Evolutionary conservation across 2,113 vertebrate genomes (phyloP), one percentile per base, ranked within the genome.

Genomic region (Anarhynchus alexandrinus): DNA sequence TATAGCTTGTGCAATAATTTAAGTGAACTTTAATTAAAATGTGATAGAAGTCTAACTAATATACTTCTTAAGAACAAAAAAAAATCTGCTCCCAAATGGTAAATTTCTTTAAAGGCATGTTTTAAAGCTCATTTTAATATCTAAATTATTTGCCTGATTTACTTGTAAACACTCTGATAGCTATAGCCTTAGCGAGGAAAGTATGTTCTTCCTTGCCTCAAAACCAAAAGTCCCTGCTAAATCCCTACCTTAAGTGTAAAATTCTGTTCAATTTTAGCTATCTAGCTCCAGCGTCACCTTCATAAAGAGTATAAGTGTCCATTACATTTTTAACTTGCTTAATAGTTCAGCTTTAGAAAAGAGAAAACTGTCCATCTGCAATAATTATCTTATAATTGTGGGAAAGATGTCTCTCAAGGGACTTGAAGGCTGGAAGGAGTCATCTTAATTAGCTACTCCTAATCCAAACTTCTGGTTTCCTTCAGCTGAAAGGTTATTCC

Each of bases 401-500:
- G n/a, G 80, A 80, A 86, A 93, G 47, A 36, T 85, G 40, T 61
- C 59, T 76, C 91, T 79, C 90, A 84, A 45, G 91, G 40, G 83
- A 95, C 64, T 55, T 59, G 45, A 86, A 89, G 57, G 69, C 47
- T 82, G 64, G 62, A 92, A 84, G 29, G 78, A 94, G 54, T 71
- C 72, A 92, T 5, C 43, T 93, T 88, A 97, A 96, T 97, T 91
- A 92, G 32, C 55, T 91, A 26, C 76, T 96, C 70, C 61, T 82
- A 88, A 97, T 95, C 73, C 91, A 96, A 89, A 96, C 23, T 55
- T 94, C 62, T 43, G 47, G 54, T 87, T 95, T 96, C 51, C 52
- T 96, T 94, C 79, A 86, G 51, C 54, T 74, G 87, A 96, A 96
- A 97, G 76, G 67, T 92, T 95, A 71, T 73, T 86, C n/a, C 29